These are phyloP conservation scores for Perognathus longimembris DNA, from an alignment of 2,113 vertebrate genomes.

Conservation along the genomic window DNA sequence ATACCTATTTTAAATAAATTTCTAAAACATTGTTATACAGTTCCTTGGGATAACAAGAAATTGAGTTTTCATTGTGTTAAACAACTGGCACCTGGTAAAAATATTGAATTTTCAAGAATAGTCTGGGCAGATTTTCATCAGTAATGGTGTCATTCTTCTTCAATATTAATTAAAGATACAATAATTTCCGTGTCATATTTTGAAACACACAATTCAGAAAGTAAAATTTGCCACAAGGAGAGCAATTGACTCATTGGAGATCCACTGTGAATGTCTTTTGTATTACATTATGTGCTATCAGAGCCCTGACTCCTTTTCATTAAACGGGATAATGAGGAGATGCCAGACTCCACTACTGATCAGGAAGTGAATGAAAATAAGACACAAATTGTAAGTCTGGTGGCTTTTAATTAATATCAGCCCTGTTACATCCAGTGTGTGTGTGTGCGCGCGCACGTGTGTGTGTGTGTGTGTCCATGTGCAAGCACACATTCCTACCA, in stretches of 20 bases:
- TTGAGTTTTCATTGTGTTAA: background rate
- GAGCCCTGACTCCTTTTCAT: background rate
- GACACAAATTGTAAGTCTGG: background rate
- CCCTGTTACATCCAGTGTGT: background rate
- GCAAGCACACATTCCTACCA: too few relatives aligned
- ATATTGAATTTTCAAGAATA: background rate
- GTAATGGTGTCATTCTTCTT: background rate
- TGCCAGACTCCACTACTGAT: background rate
- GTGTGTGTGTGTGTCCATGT: too few relatives aligned
- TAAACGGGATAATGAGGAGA: background rate
- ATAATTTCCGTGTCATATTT: constrained; percentile 38
- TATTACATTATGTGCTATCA: background rate
- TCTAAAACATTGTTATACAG: background rate
- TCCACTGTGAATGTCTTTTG: constrained; percentile 12
- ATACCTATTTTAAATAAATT: background rate
- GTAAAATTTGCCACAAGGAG: background rate
- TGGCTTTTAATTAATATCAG: constrained; percentile 37
- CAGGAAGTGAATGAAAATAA: background rate
- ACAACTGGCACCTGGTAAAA: background rate
- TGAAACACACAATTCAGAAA: constrained; percentile 19
- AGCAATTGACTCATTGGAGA: constrained; percentile 22
- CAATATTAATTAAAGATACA: constrained; percentile 45
- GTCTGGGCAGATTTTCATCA: background rate
- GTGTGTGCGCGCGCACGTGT: too few relatives aligned
- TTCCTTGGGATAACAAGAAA: constrained; percentile 3